Percentiles rank a stretch among this genome's conserved stretches.
Evolutionary conservation across 1,140 invertebrate species (phyloP).

Genomic region (Chironomus tepperi): DNA sequence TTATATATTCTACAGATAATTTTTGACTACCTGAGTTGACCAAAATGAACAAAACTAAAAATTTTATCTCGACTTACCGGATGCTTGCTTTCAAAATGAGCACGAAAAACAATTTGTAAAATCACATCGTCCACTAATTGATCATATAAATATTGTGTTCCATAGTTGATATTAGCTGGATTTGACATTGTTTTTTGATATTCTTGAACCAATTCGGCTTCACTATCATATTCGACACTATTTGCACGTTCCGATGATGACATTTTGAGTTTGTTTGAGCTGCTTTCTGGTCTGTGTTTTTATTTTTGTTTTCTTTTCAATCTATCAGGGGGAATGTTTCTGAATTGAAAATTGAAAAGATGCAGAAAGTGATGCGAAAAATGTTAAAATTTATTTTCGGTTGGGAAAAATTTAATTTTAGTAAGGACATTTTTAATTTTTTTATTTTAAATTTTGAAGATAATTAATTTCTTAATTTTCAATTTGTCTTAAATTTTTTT

Average conservation of each 20-base stretch:
- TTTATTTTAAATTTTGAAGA: no score
- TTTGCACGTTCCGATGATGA: neutral
- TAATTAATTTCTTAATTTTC: no score
- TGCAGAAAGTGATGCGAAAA: neutral
- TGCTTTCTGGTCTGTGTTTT: no score
- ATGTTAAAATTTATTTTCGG: no score
- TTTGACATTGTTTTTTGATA: neutral
- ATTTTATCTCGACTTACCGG: neutral
- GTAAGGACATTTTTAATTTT: no score
- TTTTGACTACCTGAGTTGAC: no score
- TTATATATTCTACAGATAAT: no score
- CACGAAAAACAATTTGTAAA: neutral
- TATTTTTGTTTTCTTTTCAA: no score
- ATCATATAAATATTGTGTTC: neutral
- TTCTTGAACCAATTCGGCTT: neutral
- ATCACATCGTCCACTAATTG: slow-evolving; percentile 5
- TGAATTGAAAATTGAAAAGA: neutral
- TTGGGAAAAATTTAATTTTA: no score
- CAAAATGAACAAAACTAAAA: no score
- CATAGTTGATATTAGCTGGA: neutral
- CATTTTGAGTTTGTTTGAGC: neutral
- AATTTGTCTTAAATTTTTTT: no score
- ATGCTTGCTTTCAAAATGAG: neutral
- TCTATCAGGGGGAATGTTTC: no score
- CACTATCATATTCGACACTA: neutral